Evolutionary conservation across 37 sponge, comb jelly and placozoan genomes (phyloP).

Genomic region (Petrosia ficiformis): DNA sequence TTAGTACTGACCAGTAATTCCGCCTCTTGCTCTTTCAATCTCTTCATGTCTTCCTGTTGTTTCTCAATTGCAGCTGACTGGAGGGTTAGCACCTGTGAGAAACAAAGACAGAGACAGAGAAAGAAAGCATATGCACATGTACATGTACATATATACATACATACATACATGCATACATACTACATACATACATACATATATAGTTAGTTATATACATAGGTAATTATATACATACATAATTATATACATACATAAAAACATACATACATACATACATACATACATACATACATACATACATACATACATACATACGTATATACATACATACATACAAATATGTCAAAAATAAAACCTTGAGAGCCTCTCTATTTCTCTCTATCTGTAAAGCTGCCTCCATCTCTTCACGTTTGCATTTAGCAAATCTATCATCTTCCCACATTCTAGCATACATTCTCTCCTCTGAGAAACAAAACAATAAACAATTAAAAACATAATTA

Average conservation of each 20-base stretch:
- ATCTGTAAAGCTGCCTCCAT: constrained; percentile 83
- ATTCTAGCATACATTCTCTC: constrained; percentile 86
- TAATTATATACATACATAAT: background rate
- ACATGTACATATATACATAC: background rate
- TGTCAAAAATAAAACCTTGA: constrained; percentile 71
- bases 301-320: background rate
- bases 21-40: constrained; percentile 87
- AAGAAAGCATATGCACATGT: too few species aligned
- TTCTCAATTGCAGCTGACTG: constrained; percentile 82
- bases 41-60: constrained; percentile 61
- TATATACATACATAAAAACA: constrained; percentile 6
- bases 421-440: constrained; percentile 86
- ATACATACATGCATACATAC: constrained; percentile 5
- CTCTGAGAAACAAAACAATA: constrained; percentile 42
- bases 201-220: too few species aligned
- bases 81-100: constrained; percentile 56
- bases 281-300: background rate
- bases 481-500: background rate
- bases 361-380: constrained; percentile 83
- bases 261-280: too few species aligned
- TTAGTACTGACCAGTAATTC: constrained; percentile 65
- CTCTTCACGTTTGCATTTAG: constrained; percentile 92
- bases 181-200: background rate
- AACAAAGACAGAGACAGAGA: background rate
- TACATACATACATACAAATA: background rate